Evolutionary conservation across 2,113 vertebrate genomes (phyloP).

Genomic region (Panurus biarmicus): DNA sequence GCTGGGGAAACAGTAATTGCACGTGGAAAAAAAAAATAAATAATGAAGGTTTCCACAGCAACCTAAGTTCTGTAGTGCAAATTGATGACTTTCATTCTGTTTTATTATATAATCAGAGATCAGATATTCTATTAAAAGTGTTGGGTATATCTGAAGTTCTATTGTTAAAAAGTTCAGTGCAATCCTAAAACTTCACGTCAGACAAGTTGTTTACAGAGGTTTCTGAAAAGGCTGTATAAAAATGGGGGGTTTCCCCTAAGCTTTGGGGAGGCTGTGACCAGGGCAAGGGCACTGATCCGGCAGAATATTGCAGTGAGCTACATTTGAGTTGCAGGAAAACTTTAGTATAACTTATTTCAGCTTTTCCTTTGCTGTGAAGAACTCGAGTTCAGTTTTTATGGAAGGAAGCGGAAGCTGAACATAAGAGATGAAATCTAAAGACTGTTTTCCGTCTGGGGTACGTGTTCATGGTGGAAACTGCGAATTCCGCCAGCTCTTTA

Average conservation of each 20-base stretch:
- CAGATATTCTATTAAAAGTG: constrained; percentile 40
- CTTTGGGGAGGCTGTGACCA: background rate
- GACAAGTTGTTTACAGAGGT: background rate
- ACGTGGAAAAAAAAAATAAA: constrained; percentile 41
- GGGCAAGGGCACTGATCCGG: background rate
- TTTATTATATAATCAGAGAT: constrained; percentile 63
- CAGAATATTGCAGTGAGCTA: background rate
- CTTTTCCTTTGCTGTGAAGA: background rate
- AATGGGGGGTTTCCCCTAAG: background rate
- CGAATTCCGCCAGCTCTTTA: background rate
- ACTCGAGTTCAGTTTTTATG: background rate
- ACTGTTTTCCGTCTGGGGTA: background rate
- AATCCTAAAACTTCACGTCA: background rate
- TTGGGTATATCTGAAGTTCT: background rate
- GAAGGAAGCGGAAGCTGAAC: background rate
- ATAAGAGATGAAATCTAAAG: background rate
- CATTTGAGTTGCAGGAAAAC: background rate
- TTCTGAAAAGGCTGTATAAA: background rate
- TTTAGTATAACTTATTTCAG: background rate
- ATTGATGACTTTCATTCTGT: constrained; percentile 40
- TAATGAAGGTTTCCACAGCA: constrained; percentile 66
- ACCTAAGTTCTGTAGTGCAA: constrained; percentile 40
- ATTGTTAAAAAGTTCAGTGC: background rate
- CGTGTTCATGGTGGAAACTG: background rate
- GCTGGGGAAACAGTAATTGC: background rate